Base-by-base conservation (phyloP, 2,888 invertebrate species). In the Andricus quercusramuli region DNA sequence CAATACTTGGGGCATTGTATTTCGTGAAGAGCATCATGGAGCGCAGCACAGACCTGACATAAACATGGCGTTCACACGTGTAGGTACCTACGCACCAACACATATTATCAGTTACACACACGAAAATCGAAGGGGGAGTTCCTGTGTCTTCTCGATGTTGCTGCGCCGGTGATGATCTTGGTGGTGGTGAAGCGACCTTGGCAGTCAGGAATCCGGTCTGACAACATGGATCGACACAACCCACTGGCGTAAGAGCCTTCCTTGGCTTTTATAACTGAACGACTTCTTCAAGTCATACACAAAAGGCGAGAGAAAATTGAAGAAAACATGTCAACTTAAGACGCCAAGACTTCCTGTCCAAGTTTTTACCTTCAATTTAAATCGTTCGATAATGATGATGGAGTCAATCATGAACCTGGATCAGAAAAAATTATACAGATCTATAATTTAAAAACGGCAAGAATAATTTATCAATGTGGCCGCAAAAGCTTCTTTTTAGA, bases 141-240 rank as follows among this genome's bases (percentile, higher is more conserved):
- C 76, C 70, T 80, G 79, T 82, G 77, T 79, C 22, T 59, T 76
- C 76, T 51, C 66, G 65, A 64, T 83, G 68, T 76, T 80, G 81
- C 77, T 83, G 77, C 78, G 82, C 77, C 82, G 82, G 77, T 83
- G 70, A 65, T 83, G 83, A 79, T 70, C 78, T 80, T 82, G 85
- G 84, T 83, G 82, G 84, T 84, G 85, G 84, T 85, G 85, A 81
- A 85, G 86, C 85, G 90, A 91, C 90, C 90, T 91, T 91, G 90
- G 90, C 86, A 89, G 89, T 89, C 88, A 90, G 89, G 90, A 91
- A 91, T 91, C 90, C 89, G 90, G 90, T 90, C 84, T 83, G 88
- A 85, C 90, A 89, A 88, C 90, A 89, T 89, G 88, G 86, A 87
- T 89, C 89, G 89, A 88, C 86, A 86, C 88, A 86, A 88, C 80